Base-by-base conservation (phyloP, 2,797 vertebrate genomes). In the Tenualosa ilisha region DNA sequence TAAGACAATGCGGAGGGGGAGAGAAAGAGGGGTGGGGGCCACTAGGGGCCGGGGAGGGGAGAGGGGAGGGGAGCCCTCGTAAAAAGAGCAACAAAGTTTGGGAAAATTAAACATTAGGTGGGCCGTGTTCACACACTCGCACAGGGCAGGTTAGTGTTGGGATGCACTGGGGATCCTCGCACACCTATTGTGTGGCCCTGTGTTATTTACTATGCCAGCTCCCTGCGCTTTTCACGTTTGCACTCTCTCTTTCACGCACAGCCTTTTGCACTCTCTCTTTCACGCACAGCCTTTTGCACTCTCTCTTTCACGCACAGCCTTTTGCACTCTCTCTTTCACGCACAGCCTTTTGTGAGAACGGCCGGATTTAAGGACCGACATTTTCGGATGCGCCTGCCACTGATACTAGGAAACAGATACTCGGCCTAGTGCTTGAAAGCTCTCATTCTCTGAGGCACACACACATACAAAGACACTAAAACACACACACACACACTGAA, bases 31-130 rank as follows among this genome's bases (percentile, higher is more conserved):
- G 88, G 89, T 92, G 92, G 94, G 94, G 93, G 89, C 93, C 93
- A 89, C 90, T 92, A 79, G 88, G 84, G 87, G 86, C 89, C 82
- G 85, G 81, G 84, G 84, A 83, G 72, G 85, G 89, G 86, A 84
- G 90, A 90, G 87, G 53, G 85, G 87, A 87, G 84, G 86, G 86
- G 90, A 87, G 63, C 40, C 91, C 95, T 96, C 95, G 92, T 96
- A 96, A 96, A 96, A 96, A 93, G 92, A 94, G 93, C 92, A 94
- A 95, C 95, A 96, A 96, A 94, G 94, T 96, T 96, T 96, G 96
- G 95, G 96, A 96, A 96, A 96, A 95, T 95, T 96, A 96, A 95
- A 96, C 95, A 96, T 95, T 94, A 95, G 94, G 92, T 94, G 94
- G 95, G 92, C 89, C 88, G 83, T 88, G 88, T 92, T 93, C 93